Evolutionary conservation across 2,797 vertebrate genomes (phyloP), one percentile per base, ranked within the genome.

Genomic region (Neostethus bicornis): DNA sequence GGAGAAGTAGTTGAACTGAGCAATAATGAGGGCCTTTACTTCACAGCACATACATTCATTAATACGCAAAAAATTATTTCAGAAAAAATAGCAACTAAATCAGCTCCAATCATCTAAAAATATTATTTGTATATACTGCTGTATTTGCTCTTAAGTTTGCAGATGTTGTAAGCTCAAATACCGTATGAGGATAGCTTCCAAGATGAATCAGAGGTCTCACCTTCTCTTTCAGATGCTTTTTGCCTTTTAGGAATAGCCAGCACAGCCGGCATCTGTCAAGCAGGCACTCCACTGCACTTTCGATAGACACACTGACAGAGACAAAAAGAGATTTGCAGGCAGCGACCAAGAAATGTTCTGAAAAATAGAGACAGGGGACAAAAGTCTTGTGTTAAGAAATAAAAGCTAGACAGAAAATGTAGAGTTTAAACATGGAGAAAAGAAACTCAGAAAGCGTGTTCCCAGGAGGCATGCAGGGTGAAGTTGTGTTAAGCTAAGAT

Each of bases 401-500:
- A 17, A 58, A n/a, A 7, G 13, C 13, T 25, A 42, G 49, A 49
- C 52, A 52, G 39, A 47, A 26, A 57, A 59, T 46, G 38, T 54
- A 32, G n/a, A 23, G 16, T 50, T 58, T 57, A 34, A 42, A 60
- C 6, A 20, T 25, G 37, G 21, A 14, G n/a, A 56, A 42, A 21
- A 55, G 16, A 55, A 58, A 42, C 25, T 23, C 20, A 61, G 39
- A 23, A 54, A 37, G 45, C 55, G 7, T 56, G 38, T 43, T 72
- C 73, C 73, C 68, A 50, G 31, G 73, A 73, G 78, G 80, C 60
- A 49, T 35, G 34, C 23, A 16, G 57, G 57, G 72, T 63, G 60
- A 85, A 76, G 72, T 68, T 76, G 74, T 78, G 55, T 75, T 78
- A 81, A 85, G 75, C 71, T 77, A 34, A 60, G 80, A 84, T 85